Base-by-base conservation (phyloP, 1,140 invertebrate species). In the Sinonovacula constricta region DNA sequence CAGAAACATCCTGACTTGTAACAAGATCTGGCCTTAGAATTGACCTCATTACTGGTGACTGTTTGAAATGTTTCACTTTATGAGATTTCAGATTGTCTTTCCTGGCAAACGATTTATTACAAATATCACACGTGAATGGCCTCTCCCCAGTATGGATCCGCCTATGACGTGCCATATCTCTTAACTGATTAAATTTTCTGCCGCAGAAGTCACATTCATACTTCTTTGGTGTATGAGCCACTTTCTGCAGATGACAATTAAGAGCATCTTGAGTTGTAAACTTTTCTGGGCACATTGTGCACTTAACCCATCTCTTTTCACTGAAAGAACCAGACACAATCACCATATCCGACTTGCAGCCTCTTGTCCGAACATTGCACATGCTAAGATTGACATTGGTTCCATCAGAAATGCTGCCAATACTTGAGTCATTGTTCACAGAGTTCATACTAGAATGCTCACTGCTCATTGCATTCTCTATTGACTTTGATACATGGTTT, bases 51-150 rank as follows among this genome's bases (percentile, higher is more conserved):
- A n/a, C n/a, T n/a, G n/a, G n/a, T n/a, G n/a, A n/a, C n/a, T n/a
- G n/a, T 45, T 45, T 45, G 18, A 45, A 45, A 45, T 65, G 62
- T 33, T 33, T 2, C 33, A 45, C 57, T 22, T 26, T 33, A 56
- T 76, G 72, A 49, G 72, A 76, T 65, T 65, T 57, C 18, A 76
- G 63, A 67, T 76, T 76, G 24, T 76, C 72, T 34, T 76, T 76
- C n/a, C 72, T 28, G 18, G 72, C 60, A 36, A 76, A 76, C n/a
- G 62, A 63, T 57, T 65, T 56, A 7, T 67, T 57, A 66, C 72
- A 76, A 1, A 76, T 22, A n/a, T 66, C 53, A 39, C 72, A 76
- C 1, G 53, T 56, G 36, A 76, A 76, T 18, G 72, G 72, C 67
- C 62, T 31, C 30, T 76, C 72, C 3, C 72, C 72, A 15, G 72